Conservation (phyloP, 2,113 vertebrate genomes). For the Burhinus bistriatus region DNA sequence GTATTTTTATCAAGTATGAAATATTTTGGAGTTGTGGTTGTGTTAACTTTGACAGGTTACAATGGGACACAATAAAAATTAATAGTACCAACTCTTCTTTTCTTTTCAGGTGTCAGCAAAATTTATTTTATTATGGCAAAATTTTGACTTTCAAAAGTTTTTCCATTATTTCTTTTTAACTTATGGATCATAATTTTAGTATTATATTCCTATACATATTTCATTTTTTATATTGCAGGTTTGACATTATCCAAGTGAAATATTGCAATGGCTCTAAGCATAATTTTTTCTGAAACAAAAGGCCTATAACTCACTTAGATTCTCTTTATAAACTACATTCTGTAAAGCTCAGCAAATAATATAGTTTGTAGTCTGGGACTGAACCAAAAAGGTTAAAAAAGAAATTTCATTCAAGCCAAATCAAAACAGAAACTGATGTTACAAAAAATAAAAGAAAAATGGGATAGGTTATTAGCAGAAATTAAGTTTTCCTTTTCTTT, state of each 20-base stretch:
- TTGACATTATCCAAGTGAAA: slow-evolving; percentile 5
- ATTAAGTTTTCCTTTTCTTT: not conserved
- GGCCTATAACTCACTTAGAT: not conserved
- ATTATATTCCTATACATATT: not conserved
- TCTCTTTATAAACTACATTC: not conserved
- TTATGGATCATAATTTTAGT: not conserved
- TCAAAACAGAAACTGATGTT: not conserved
- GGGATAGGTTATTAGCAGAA: not conserved
- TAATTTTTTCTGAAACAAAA: not conserved
- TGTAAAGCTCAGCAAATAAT: slow-evolving; percentile 1
- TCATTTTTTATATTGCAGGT: not conserved
- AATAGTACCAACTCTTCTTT: not conserved
- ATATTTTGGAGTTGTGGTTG: not conserved
- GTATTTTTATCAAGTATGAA: not conserved
- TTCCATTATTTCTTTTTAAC: not conserved
- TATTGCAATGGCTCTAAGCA: not conserved
- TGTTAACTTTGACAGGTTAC: not conserved
- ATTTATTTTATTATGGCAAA: not conserved
- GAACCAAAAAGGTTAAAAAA: not conserved
- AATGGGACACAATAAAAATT: not conserved
- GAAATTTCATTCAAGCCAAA: not conserved
- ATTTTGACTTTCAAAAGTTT: not conserved
- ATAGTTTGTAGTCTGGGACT: not conserved
- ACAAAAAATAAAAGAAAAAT: not conserved
- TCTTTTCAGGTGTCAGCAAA: not conserved